Evolutionary conservation across 2,113 vertebrate genomes (phyloP).

Genomic region (Vombatus ursinus): DNA sequence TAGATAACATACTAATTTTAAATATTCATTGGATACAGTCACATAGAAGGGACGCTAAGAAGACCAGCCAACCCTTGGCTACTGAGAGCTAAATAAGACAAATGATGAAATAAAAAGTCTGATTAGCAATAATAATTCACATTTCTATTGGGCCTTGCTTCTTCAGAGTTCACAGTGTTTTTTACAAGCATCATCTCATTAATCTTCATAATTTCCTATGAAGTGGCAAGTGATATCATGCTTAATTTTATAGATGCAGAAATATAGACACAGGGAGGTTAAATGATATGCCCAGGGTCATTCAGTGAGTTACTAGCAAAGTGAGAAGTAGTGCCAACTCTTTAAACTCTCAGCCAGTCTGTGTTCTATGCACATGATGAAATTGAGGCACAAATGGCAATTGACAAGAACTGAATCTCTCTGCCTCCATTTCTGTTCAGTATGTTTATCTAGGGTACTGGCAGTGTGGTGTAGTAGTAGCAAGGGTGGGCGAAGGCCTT

Average conservation of each 20-base stretch:
- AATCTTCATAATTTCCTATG: conserved; percentile 28
- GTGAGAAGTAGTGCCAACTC: conserved; percentile 12
- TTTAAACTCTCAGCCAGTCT: not conserved
- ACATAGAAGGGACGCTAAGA: conserved; percentile 21
- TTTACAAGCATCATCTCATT: conserved; percentile 60
- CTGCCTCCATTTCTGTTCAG: not conserved
- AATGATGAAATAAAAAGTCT: not conserved
- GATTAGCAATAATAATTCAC: conserved; percentile 30
- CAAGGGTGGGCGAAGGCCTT: not conserved
- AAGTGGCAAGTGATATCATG: conserved; percentile 59
- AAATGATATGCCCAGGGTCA: not conserved
- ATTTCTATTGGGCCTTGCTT: not conserved
- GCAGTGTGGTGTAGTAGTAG: not conserved
- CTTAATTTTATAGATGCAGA: conserved; percentile 57
- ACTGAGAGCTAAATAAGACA: conserved; percentile 26
- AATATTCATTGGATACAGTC: conserved; percentile 45
- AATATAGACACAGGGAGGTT: conserved; percentile 51
- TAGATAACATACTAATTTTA: conserved; percentile 33
- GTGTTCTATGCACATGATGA: not conserved
- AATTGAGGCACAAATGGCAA: not conserved
- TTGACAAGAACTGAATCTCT: not conserved
- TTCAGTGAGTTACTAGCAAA: conserved; percentile 46
- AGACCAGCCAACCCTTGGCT: conserved; percentile 6
- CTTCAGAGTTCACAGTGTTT: not conserved
- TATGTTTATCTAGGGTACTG: not conserved